Percentiles rank a stretch among this genome's conserved stretches.
These are phyloP conservation scores for Oscheius sp. DNA, from an alignment of 2,888 invertebrate genomes.

Conservation along the genomic window DNA sequence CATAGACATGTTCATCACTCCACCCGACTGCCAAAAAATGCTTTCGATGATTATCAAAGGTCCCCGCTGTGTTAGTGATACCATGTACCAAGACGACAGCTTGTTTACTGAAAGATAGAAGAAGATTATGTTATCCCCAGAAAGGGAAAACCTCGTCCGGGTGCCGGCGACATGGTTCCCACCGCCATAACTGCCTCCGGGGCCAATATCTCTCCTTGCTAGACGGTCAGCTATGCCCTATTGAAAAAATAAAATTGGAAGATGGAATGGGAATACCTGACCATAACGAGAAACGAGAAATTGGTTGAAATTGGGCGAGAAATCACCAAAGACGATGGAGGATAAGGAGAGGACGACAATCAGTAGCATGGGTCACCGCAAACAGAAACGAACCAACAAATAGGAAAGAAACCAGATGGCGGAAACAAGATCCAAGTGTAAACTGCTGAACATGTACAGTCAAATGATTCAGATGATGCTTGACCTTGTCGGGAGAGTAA, in stretches of 20 bases:
- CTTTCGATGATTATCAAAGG: conserved; percentile 47
- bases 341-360: neutral
- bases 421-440: conserved; percentile 34
- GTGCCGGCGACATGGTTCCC: conserved; percentile 44
- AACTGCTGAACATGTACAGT: conserved; percentile 22
- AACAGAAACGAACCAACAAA: conserved; percentile 21
- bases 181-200: conserved; percentile 51
- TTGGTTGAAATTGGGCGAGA: conserved; percentile 27
- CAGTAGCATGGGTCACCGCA: conserved; percentile 8
- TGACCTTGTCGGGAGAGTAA: conserved; percentile 19
- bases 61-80: conserved; percentile 51
- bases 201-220: conserved; percentile 50
- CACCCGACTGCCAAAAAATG: conserved; percentile 52
- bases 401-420: conserved; percentile 32
- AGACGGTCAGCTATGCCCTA: conserved; percentile 43
- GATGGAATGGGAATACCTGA: neutral
- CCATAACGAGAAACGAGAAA: conserved; percentile 28
- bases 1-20: conserved; percentile 62
- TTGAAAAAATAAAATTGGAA: neutral
- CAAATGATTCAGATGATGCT: conserved; percentile 13
- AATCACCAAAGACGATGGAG: neutral
- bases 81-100: conserved; percentile 56
- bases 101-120: conserved; percentile 43
- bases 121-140: neutral
- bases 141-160: conserved; percentile 39